Evolutionary conservation across 2,888 invertebrate genomes (phyloP).

Genomic region (Drosophila setosimentum): DNA sequence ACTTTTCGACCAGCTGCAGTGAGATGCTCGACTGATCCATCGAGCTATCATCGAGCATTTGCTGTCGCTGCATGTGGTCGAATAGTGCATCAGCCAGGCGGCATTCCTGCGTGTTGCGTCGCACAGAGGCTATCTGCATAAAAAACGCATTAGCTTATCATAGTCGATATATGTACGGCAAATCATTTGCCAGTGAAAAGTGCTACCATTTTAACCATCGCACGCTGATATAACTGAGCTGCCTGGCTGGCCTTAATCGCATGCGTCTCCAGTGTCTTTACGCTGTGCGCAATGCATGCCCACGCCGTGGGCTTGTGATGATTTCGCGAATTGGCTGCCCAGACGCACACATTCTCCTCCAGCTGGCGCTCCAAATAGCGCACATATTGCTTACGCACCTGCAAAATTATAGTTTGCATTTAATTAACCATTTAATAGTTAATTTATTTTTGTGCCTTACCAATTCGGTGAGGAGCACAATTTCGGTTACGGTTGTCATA

Average conservation of each 20-base stretch:
- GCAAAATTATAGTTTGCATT: neutral
- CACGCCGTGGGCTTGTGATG: constrained; percentile 69
- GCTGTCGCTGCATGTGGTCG: constrained; percentile 59
- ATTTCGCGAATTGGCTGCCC: constrained; percentile 61
- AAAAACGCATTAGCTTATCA: neutral
- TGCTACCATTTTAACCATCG: constrained; percentile 82
- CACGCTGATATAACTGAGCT: constrained; percentile 78
- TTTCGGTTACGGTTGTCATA: constrained; percentile 55
- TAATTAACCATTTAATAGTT: neutral
- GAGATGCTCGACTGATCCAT: neutral
- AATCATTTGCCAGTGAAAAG: neutral
- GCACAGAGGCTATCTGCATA: constrained; percentile 75
- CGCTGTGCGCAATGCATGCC: constrained; percentile 65
- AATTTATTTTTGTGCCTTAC: constrained; percentile 29
- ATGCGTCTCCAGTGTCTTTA: constrained; percentile 70
- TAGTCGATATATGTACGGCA: neutral
- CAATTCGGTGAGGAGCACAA: constrained; percentile 67
- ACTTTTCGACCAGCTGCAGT: constrained; percentile 37
- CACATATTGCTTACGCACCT: constrained; percentile 82
- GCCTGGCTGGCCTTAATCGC: constrained; percentile 81
- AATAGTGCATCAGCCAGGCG: constrained; percentile 67
- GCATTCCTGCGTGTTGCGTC: constrained; percentile 75
- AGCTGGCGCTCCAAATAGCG: constrained; percentile 79
- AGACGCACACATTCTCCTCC: constrained; percentile 72
- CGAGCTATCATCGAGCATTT: constrained; percentile 2